Evolutionary conservation across 2,888 invertebrate species (phyloP), one percentile per base, ranked within the genome.

Genomic region (Eremobia ochroleuca): DNA sequence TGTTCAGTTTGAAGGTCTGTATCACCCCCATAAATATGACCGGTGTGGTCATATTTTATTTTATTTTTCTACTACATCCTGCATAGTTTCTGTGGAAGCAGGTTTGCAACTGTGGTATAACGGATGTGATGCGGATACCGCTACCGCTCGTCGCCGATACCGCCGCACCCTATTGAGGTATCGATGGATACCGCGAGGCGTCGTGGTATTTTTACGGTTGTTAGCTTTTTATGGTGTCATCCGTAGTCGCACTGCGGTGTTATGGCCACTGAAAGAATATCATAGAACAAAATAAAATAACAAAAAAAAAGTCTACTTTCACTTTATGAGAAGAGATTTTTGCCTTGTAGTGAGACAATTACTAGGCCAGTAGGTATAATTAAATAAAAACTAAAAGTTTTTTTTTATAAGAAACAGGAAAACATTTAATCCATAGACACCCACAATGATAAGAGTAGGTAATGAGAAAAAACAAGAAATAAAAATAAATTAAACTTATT

Each of bases 181-280:
- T 85, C 81, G 86, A 85, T 80, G 80, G 85, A 58, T 83, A 83
- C 83, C 69, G 62, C 72, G 76, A 40, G 82, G 65, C 73, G 76
- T 64, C 61, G 76, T 62, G 78, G 85, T 76, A 80, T 80, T 85
- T 85, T 85, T 85, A 85, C 78, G 76, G 69, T 59, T 74, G 74
- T 74, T 62, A 82, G 52, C 28, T 77, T 83, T 85, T 85, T 85
- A 85, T 67, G 62, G 52, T 83, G 76, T 80, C 85, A 80, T 72
- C 65, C 34, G 1, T 76, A 83, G 77, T 85, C 69, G 11, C 11
- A 13, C 0, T 31, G 64, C 5, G 0, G 34, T 37, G 74, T 62
- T 66, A 71, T 85, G 86, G 80, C 67, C 40, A 70, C 37, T 76
- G 40, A 0, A n/a, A 46, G 18, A 34, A 46, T n/a, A 37, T 28